Conservation (phyloP, 2,888 invertebrate genomes). For the Gastracanthus pulcherrimus region DNA sequence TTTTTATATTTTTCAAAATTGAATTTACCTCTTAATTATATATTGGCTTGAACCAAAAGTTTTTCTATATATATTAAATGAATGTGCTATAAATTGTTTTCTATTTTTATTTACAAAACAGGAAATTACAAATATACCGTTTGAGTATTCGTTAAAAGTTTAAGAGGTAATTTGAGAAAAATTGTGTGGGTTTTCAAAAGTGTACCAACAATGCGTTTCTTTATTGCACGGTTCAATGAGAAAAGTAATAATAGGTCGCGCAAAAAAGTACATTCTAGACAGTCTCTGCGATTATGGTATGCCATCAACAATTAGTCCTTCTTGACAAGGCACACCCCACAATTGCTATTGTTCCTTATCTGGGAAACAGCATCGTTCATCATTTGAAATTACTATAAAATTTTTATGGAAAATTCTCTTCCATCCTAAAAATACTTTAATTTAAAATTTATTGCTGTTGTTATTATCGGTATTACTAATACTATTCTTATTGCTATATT, state of each 20-base stretch:
- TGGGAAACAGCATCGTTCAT: not conserved
- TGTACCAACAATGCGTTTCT: conserved; percentile 20
- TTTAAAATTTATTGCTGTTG: too few relatives aligned
- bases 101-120: not conserved
- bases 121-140: not conserved
- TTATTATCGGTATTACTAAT: too few relatives aligned
- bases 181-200: not conserved
- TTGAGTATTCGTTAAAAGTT: not conserved
- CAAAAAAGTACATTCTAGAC: conserved; percentile 32
- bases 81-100: too few relatives aligned
- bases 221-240: conserved; percentile 13
- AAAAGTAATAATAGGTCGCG: conserved; percentile 36
- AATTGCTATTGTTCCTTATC: conserved; percentile 49
- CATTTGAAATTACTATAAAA: conserved; percentile 11
- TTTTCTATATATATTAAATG: too few relatives aligned
- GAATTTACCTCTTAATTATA: too few relatives aligned
- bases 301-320: conserved; percentile 36
- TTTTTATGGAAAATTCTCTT: too few relatives aligned
- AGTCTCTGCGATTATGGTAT: conserved; percentile 32
- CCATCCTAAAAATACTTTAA: not conserved
- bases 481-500: too few relatives aligned
- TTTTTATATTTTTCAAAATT: too few relatives aligned
- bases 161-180: not conserved
- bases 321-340: conserved; percentile 37
- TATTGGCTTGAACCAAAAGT: too few relatives aligned